Conservation (phyloP, 2,888 invertebrate species). For the Augochlorella aurata region DNA sequence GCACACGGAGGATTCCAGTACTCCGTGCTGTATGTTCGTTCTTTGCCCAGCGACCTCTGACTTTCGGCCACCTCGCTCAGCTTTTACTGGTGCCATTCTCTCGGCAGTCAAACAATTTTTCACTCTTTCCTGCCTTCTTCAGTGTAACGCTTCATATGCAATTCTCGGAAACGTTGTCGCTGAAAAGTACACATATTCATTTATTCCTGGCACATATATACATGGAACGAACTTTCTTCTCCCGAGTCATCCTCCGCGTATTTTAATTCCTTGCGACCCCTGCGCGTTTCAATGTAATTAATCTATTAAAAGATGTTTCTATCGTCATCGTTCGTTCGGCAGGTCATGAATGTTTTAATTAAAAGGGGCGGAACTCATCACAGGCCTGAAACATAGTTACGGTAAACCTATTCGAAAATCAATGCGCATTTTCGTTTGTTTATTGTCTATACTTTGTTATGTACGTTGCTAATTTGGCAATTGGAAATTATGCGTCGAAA, state of each 20-base stretch:
- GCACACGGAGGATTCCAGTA: neutral
- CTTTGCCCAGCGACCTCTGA: neutral
- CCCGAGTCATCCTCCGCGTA: too few relatives aligned
- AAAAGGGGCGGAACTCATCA: neutral
- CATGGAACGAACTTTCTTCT: too few relatives aligned
- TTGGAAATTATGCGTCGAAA: neutral
- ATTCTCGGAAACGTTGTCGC: conserved; percentile 1
- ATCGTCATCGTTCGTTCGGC: neutral
- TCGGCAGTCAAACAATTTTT: neutral
- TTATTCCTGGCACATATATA: neutral
- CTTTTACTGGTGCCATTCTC: conserved; percentile 4
- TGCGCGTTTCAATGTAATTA: too few relatives aligned
- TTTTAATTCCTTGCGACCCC: too few relatives aligned
- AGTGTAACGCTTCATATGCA: conserved; percentile 1
- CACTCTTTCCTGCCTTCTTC: neutral
- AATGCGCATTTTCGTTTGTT: neutral
- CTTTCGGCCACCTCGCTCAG: neutral
- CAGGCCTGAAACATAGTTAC: neutral
- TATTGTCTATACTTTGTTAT: neutral
- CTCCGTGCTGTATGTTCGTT: neutral
- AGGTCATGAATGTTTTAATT: neutral
- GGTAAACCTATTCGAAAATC: neutral
- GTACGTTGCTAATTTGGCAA: neutral
- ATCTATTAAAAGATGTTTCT: neutral
- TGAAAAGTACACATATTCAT: neutral